Conservation (phyloP, 2,113 vertebrate species). For the Leucopternis melanops region DNA sequence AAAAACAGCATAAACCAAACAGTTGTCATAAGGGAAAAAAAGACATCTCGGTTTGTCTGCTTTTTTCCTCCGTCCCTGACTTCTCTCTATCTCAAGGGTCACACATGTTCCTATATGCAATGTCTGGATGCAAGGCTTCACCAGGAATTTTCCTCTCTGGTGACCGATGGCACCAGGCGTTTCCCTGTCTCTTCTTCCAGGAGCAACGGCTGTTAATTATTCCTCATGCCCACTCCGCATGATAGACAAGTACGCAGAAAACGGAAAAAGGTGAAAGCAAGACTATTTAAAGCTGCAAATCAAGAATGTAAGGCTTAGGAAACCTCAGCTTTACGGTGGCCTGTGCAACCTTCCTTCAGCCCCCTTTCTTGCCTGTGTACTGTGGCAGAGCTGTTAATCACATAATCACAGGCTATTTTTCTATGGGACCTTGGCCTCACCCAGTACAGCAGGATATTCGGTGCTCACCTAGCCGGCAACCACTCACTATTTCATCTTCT, state of each 20-base stretch:
- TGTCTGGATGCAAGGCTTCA: not conserved
- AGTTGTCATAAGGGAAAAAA: not conserved
- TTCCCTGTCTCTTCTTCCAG: not conserved
- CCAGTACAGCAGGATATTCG: not conserved
- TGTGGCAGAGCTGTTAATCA: not conserved
- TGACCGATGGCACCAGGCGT: not conserved
- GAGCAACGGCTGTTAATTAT: not conserved
- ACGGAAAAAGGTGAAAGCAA: not conserved
- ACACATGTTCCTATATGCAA: not conserved
- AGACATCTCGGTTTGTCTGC: not conserved
- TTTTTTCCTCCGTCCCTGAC: not conserved
- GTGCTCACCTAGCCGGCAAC: not conserved
- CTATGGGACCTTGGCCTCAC: not conserved
- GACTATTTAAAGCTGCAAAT: not conserved
- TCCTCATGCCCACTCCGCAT: not conserved
- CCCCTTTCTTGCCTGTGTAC: not conserved
- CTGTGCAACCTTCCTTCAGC: not conserved
- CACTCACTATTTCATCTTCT: not conserved
- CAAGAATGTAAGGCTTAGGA: not conserved
- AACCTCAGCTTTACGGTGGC: not conserved
- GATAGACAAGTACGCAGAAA: not conserved
- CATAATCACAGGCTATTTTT: not conserved
- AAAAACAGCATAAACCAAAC: not conserved
- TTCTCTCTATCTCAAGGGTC: not conserved
- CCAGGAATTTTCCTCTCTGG: not conserved